Percentiles rank a stretch among this genome's conserved stretches.
Evolutionary conservation across 2,888 invertebrate genomes (phyloP).

Genomic region (Orchesella flavescens): DNA sequence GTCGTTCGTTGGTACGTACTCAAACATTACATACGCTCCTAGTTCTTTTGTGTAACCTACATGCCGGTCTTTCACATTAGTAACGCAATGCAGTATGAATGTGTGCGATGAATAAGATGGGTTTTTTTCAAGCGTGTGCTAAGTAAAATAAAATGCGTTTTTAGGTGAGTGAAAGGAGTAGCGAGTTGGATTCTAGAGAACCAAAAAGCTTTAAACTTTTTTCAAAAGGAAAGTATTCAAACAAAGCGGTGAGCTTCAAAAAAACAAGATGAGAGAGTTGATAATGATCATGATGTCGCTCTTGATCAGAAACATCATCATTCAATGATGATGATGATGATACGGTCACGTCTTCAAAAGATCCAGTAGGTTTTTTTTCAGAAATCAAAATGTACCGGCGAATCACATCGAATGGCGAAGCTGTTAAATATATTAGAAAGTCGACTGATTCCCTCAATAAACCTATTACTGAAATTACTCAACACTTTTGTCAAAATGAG

Average conservation of each 20-base stretch:
- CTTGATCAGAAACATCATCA: constrained; percentile 6
- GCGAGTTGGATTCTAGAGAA: background rate
- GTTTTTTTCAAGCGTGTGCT: too few relatives aligned
- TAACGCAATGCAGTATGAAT: background rate
- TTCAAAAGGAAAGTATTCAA: constrained; percentile 14
- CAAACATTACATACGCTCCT: background rate
- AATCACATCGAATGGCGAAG: too few relatives aligned
- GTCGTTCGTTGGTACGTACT: too few relatives aligned
- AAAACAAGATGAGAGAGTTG: constrained; percentile 7
- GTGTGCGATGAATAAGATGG: background rate
- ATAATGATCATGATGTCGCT: constrained; percentile 23
- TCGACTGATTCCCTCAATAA: background rate
- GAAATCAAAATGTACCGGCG: background rate
- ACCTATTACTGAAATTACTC: constrained; percentile 22
- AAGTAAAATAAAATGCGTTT: background rate
- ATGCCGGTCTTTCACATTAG: background rate
- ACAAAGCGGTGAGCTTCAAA: constrained; percentile 3
- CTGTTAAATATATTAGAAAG: too few relatives aligned
- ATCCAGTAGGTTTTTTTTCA: background rate
- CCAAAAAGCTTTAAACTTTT: background rate
- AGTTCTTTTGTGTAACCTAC: background rate
- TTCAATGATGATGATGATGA: background rate
- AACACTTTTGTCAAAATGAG: background rate
- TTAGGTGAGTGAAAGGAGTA: background rate
- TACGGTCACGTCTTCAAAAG: background rate